Evolutionary conservation across 2,797 vertebrate genomes (phyloP), one percentile per base, ranked within the genome.

Genomic region (Rhyacichthys aspro): DNA sequence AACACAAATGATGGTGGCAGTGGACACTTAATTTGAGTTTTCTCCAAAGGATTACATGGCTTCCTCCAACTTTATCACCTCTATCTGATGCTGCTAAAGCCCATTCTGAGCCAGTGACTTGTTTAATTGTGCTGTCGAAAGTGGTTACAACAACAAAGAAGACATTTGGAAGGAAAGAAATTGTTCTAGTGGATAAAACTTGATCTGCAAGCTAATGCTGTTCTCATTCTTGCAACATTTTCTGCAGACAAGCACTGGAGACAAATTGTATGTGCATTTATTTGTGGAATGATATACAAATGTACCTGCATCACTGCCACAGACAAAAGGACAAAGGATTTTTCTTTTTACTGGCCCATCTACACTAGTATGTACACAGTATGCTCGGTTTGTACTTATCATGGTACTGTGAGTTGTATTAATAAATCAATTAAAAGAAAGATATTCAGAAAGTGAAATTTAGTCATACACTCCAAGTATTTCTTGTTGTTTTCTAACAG

Each of bases 61-160:
- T 23, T 53, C 50, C 37, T 39, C 17, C 37, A 14, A 39, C 18
- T 53, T 39, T 41, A 41, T 41, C 36, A 19, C 50, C 36, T 53
- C 37, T n/a, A 52, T 53, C 42, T 37, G 44, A 28, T 53, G 50
- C 50, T 12, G 8, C 17, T 53, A 18, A 23, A 53, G 36, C 37
- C 19, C n/a, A 41, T 53, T 41, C 36, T 39, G 37, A 14, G 37
- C 37, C 39, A n/a, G 36, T 12, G 17, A 53, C 50, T 23, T 39
- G 36, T 53, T 53, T 53, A 53, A 53, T 53, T 53, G 50, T 53
- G 50, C 37, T 53, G 50, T 53, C 50, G 37, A 53, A 39, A 39
- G 17, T 39, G 39, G 37, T 53, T 53, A 53, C 17, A 23, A 41
- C 8, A 39, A 39, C 50, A 41, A 53, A 53, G 50, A 23, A 23